Base-by-base conservation (phyloP, 2,888 invertebrate species). In the Drosophila demipolita region DNA sequence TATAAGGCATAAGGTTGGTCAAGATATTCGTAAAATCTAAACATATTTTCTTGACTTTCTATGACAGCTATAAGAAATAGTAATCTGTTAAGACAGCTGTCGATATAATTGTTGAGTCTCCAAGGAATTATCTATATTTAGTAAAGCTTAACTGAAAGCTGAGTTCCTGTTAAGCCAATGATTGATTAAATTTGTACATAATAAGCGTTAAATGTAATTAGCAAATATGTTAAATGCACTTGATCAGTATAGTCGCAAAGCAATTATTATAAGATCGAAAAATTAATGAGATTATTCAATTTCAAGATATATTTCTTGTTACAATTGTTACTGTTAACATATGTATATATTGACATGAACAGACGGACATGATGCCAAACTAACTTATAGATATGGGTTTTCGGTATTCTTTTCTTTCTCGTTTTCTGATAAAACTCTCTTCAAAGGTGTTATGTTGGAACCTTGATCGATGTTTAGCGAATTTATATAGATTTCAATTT, bases 391-490 rank as follows among this genome's bases (percentile, higher is more conserved):
- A 15, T 36, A 54, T 4, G 26, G 17, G 7, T 6, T 26, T 11
- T n/a, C 3, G 5, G 23, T 54, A n/a, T 26, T 15, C 5, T 29
- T 40, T 55, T n/a, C 7, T n/a, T 40, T 15, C 45, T 45, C 15
- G 45, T 3, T 23, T 45, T 23, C 23, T 45, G 45, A 9, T 17
- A 12, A 61, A 61, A 52, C 66, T 54, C 40, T 63, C 40, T 64
- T 53, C 53, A 70, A 55, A 55, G 36, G 53, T 29, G 29, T 29
- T 29, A 29, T 53, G 40, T 58, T n/a, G 9, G 29, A n/a, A 36
- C 45, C 42, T 42, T 38, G 6, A 65, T 73, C 72, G 60, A 52
- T 60, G 48, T 32, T 57, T 40, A 61, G 54, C 68, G 59, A 70
- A 40, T 52, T 66, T 58, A 54, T 54, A 69, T 50, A 45, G 61